Evolutionary conservation across 2,888 invertebrate genomes (phyloP), one percentile per base, ranked within the genome.

Genomic region (Scelioninae gen. 1): DNA sequence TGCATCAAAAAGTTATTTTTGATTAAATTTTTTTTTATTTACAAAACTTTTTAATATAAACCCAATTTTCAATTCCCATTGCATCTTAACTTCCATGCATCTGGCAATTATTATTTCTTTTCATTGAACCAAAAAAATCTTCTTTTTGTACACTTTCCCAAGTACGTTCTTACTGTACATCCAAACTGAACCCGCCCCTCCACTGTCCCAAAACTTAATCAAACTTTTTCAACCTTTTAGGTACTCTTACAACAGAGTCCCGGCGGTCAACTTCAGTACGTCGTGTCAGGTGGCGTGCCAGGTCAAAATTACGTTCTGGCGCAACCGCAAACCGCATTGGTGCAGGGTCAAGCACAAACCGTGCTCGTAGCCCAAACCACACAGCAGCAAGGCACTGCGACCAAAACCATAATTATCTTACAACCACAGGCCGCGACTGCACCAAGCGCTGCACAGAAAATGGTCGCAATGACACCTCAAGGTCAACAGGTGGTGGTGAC

Each of bases 361-460:
- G 94, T 95, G 0, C 91, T 95, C 0, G 94, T 95, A 0, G 95
- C 95, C 0, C 95, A 95, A 87, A 94, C 95, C 0, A 93, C 95
- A 0, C 95, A 95, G 86, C 95, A 95, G 80, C 94, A 94, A 84
- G 94, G 94, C 0, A 93, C 94, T 0, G 94, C 94, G 2, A 93
- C 95, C 0, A 95, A 95, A 87, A 96, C 95, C 0, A 95, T 95
- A 34, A 96, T 96, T 56, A 94, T 96, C 62, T 92, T 95, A 47
- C 95, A 95, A 86, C 95, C 95, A 16, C 94, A 94, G 85, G 88
- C 91, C 5, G 84, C 93, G 0, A 87, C 90, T 2, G 92, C 93
- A 74, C 87, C 92, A 0, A 81, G 7, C 13, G 91, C 93, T 0
- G 88, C 93, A 0, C 94, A 94, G 34, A 93, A 94, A 84, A 94